Evolutionary conservation across 2,797 vertebrate species (phyloP).

Genomic region (Falco naumanni): DNA sequence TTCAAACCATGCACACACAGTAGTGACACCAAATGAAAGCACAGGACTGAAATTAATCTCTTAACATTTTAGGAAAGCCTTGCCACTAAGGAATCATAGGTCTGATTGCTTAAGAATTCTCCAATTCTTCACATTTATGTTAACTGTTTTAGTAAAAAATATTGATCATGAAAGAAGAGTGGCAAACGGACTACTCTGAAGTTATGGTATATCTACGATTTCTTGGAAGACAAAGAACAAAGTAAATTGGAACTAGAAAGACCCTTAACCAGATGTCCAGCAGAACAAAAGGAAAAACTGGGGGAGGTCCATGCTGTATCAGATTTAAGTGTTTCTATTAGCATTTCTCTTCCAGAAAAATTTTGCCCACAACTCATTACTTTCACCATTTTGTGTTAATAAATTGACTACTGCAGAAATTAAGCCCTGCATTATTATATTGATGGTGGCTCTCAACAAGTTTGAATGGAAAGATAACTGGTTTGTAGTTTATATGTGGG

Average conservation of each 20-base stretch:
- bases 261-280: neutral
- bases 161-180: neutral
- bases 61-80: neutral
- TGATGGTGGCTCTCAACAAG: neutral
- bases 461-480: neutral
- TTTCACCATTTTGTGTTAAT: neutral
- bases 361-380: neutral
- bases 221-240: neutral
- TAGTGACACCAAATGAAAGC: neutral
- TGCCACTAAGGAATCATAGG: neutral
- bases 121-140: neutral
- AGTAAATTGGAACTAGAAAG: neutral
- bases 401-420: neutral
- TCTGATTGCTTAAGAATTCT: neutral
- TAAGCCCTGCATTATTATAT: neutral
- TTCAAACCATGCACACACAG: neutral
- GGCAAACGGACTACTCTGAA: neutral
- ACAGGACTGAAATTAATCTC: neutral
- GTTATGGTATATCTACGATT: neutral
- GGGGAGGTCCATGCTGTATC: accelerated
- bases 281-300: neutral
- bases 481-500: neutral
- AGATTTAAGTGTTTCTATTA: neutral
- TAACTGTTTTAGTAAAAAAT: neutral
- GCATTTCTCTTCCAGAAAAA: neutral